Evolutionary conservation across 2,113 vertebrate genomes (phyloP).

Genomic region (Misgurnus anguillicaudatus): DNA sequence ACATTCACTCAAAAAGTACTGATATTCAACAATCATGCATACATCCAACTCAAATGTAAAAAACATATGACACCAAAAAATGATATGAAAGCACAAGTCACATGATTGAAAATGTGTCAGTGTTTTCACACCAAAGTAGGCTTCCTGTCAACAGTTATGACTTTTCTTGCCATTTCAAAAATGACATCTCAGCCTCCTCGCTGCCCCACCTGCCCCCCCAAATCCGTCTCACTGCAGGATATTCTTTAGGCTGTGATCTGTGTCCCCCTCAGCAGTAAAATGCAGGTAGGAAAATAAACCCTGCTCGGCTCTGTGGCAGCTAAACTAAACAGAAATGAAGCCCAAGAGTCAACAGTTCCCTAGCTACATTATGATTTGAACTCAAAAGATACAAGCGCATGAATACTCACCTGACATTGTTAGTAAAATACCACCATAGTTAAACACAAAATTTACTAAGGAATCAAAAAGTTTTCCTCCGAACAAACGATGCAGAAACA

Average conservation of each 20-base stretch:
- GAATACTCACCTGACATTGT: constrained; percentile 15
- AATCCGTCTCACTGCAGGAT: constrained; percentile 18
- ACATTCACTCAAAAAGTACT: no score
- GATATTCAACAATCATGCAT: background rate
- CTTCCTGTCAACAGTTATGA: constrained; percentile 7
- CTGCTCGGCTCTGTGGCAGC: constrained; percentile 23
- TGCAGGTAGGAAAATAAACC: constrained; percentile 41
- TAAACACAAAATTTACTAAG: background rate
- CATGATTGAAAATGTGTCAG: background rate
- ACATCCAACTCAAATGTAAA: background rate
- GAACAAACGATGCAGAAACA: constrained; percentile 24
- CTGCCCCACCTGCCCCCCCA: constrained; percentile 12
- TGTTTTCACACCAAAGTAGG: constrained; percentile 34
- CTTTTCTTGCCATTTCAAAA: constrained; percentile 4
- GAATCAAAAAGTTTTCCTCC: constrained; percentile 36
- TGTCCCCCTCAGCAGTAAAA: constrained; percentile 35
- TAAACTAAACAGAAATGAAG: constrained; percentile 44
- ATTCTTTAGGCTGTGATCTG: constrained; percentile 29
- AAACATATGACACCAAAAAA: background rate
- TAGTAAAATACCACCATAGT: no score
- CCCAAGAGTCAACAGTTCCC: constrained; percentile 9
- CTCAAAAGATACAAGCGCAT: constrained; percentile 21
- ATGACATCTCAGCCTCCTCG: background rate
- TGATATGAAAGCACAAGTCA: background rate
- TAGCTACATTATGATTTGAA: constrained; percentile 21